Conservation (phyloP, 2,888 invertebrate genomes). For the Kuschelorhynchus macadamiae region DNA sequence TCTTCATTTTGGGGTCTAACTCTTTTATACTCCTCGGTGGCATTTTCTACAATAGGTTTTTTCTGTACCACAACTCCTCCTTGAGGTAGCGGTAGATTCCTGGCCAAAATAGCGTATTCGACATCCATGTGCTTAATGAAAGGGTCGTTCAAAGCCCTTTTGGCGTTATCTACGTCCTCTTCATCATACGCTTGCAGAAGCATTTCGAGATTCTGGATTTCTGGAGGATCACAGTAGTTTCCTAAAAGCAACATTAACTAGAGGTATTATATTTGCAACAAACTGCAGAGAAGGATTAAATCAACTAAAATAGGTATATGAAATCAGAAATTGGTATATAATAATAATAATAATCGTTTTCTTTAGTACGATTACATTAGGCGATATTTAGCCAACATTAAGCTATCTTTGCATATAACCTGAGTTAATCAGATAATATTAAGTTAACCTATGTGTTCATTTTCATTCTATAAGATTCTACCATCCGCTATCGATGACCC, state of each 20-base stretch:
- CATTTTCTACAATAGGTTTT: conserved; percentile 70
- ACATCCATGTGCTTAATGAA: conserved; percentile 95
- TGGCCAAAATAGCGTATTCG: conserved; percentile 85
- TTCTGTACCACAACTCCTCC: conserved; percentile 69
- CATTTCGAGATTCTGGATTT: conserved; percentile 84
- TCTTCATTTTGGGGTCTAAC: conserved; percentile 42
- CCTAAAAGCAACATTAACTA: conserved; percentile 71
- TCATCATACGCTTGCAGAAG: conserved; percentile 87
- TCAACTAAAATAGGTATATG: too few relatives aligned
- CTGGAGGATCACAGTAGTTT: conserved; percentile 87
- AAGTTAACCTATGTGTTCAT: too few relatives aligned
- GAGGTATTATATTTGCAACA: neutral
- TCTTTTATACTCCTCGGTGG: conserved; percentile 46
- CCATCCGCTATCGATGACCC: too few relatives aligned
- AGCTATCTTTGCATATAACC: too few relatives aligned
- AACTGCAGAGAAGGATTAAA: too few relatives aligned
- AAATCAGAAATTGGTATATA: too few relatives aligned
- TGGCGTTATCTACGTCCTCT: conserved; percentile 86
- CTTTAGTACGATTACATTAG: too few relatives aligned
- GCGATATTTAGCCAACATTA: too few relatives aligned
- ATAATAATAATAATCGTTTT: too few relatives aligned
- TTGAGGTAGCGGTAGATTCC: conserved; percentile 78
- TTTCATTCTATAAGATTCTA: too few relatives aligned
- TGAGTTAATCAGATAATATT: too few relatives aligned
- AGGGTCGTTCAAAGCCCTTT: conserved; percentile 81